A percentile compares a stretch with the other conserved stretches of the same genome.
Conservation (phyloP, 2,888 invertebrate species). For the Caenorhabditis angaria region DNA sequence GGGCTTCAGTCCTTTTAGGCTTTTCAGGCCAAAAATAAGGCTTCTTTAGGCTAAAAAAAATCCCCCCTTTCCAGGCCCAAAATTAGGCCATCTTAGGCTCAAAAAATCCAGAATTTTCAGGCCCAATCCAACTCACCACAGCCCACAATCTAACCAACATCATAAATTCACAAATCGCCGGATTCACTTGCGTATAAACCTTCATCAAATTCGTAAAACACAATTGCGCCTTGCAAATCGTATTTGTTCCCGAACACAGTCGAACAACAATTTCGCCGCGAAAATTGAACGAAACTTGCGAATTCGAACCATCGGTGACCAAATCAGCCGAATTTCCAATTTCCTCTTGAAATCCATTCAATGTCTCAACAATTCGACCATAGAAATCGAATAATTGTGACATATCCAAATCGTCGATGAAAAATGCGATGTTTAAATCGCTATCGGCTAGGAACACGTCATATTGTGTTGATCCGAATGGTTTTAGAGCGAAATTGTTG, state of each 20-base stretch:
- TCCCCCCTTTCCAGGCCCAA: not conserved
- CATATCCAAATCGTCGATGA: slow-evolving; percentile 1
- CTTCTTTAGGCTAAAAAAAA: not conserved
- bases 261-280: slow-evolving; percentile 12
- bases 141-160: slow-evolving; percentile 74
- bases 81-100: too few relatives aligned
- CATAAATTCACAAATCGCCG: slow-evolving; percentile 65
- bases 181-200: slow-evolving; percentile 19
- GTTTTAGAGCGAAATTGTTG: slow-evolving; percentile 6
- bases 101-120: too few relatives aligned
- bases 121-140: slow-evolving; percentile 72
- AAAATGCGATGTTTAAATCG: slow-evolving; percentile 30
- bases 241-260: slow-evolving; percentile 14
- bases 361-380: not conserved
- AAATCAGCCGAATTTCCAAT: slow-evolving; percentile 12
- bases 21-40: too few relatives aligned
- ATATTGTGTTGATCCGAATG: slow-evolving; percentile 27
- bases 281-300: slow-evolving; percentile 14
- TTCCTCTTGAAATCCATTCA: slow-evolving; percentile 6
- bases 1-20: too few relatives aligned
- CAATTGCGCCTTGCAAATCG: slow-evolving; percentile 8
- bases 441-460: slow-evolving; percentile 18
- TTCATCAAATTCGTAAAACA: slow-evolving; percentile 19
- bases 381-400: slow-evolving; percentile 6
- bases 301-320: slow-evolving; percentile 9